Evolutionary conservation across 2,113 vertebrate genomes (phyloP).

Genomic region (Delphinapterus leucas): DNA sequence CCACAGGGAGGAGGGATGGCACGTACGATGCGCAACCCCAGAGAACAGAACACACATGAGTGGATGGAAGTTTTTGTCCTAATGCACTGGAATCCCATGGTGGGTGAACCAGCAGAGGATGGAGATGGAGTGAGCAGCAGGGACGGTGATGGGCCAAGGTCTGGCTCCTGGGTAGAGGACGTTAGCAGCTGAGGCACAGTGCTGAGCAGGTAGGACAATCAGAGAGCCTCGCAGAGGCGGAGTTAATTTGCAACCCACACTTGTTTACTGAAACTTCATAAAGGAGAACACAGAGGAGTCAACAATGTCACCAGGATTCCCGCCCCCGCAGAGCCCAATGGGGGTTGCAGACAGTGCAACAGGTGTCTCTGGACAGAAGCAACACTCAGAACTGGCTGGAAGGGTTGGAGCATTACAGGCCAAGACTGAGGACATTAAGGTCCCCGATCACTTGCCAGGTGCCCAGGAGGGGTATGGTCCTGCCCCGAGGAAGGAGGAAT

Average conservation of each 20-base stretch:
- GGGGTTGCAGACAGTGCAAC: not conserved
- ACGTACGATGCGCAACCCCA: not conserved
- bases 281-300: conserved; percentile 64
- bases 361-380: not conserved
- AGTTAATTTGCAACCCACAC: conserved; percentile 73
- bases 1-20: not conserved
- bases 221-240: not conserved
- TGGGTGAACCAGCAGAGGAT: not conserved
- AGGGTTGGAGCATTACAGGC: too few relatives aligned
- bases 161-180: not conserved
- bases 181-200: not conserved
- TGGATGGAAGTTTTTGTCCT: not conserved
- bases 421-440: not conserved
- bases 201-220: not conserved
- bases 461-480: accelerated
- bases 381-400: not conserved
- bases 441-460: not conserved
- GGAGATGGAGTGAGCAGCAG: not conserved
- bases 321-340: accelerated
- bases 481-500: not conserved
- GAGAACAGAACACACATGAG: not conserved
- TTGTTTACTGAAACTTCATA: conserved; percentile 73
- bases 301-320: not conserved
- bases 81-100: not conserved
- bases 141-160: not conserved